Conservation (phyloP, 2,797 vertebrate species). For the Xiphophorus birchmanni region DNA sequence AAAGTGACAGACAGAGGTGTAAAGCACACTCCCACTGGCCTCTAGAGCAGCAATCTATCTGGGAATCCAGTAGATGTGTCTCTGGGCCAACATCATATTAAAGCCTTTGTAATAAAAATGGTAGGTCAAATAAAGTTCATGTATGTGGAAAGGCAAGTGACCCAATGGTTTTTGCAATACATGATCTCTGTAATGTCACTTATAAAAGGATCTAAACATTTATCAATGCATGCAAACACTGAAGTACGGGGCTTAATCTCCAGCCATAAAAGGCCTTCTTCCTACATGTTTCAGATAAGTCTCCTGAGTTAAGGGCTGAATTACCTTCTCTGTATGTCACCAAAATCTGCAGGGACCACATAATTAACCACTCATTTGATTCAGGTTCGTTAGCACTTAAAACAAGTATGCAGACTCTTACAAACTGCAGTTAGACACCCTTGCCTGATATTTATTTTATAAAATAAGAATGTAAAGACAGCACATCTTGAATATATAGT, state of each 20-base stretch:
- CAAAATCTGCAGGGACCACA: background rate
- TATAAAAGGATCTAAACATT: background rate
- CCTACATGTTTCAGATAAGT: background rate
- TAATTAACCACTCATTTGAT: background rate
- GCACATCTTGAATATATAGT: background rate
- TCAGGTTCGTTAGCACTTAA: background rate
- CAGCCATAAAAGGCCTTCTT: background rate
- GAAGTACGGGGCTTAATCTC: background rate
- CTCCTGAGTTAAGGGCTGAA: background rate
- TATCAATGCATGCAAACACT: background rate
- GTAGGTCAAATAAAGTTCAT: background rate
- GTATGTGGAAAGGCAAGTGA: background rate
- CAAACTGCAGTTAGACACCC: background rate
- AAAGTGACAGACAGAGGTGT: background rate
- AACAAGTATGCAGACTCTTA: background rate
- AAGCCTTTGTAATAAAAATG: slow-evolving; percentile 5
- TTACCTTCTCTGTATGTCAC: background rate
- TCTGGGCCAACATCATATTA: background rate
- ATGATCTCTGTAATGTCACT: background rate
- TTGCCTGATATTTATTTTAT: background rate
- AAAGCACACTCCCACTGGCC: background rate
- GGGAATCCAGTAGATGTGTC: background rate
- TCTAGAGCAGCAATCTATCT: slow-evolving; percentile 5
- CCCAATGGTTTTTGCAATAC: background rate
- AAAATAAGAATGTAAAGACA: background rate